Percentiles rank a stretch among this genome's conserved stretches.
These are phyloP conservation scores for Zelostemma sp. DNA, from an alignment of 1,140 invertebrate genomes.

Conservation along the genomic window DNA sequence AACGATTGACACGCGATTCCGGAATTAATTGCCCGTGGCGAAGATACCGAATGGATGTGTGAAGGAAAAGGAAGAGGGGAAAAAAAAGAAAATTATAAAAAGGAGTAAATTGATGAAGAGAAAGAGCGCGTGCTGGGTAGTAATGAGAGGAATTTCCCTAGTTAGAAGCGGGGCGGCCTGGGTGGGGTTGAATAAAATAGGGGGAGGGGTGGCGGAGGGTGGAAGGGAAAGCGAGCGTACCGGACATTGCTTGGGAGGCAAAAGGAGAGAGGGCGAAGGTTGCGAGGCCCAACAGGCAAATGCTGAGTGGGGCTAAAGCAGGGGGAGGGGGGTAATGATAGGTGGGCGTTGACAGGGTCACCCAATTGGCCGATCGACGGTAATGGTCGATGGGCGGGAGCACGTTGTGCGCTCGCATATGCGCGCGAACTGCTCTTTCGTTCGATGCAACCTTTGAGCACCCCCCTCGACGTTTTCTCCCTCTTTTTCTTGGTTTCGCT, in stretches of 20 bases:
- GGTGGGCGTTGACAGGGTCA: conserved; percentile 64
- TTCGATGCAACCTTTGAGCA: conserved; percentile 8
- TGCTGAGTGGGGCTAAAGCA: conserved; percentile 22
- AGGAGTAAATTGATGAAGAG: conserved; percentile 20
- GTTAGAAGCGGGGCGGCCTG: conserved; percentile 16
- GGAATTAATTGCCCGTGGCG: conserved; percentile 47
- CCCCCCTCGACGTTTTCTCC: conserved; percentile 7
- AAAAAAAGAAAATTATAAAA: conserved; percentile 21
- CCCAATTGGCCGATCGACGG: conserved; percentile 66
- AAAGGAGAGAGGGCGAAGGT: conserved; percentile 13
- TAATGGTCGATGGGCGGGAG: conserved; percentile 68
- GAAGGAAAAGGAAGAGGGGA: conserved; percentile 8
- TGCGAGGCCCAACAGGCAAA: background rate
- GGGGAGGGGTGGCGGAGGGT: conserved; percentile 6
- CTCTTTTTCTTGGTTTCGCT: conserved; percentile 7
- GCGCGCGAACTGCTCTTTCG: conserved; percentile 57
- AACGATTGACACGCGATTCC: conserved; percentile 47
- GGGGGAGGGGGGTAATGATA: conserved; percentile 36
- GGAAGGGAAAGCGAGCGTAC: conserved; percentile 5
- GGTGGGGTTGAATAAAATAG: conserved; percentile 13
- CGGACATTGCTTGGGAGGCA: conserved; percentile 30
- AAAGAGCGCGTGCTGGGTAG: conserved; percentile 38
- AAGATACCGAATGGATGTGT: conserved; percentile 8
- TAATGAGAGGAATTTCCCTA: conserved; percentile 32
- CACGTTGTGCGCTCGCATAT: conserved; percentile 52